Percentiles rank a stretch among this genome's conserved stretches.
Conservation (phyloP, 1,140 invertebrate species). For the Drosophila bocqueti region DNA sequence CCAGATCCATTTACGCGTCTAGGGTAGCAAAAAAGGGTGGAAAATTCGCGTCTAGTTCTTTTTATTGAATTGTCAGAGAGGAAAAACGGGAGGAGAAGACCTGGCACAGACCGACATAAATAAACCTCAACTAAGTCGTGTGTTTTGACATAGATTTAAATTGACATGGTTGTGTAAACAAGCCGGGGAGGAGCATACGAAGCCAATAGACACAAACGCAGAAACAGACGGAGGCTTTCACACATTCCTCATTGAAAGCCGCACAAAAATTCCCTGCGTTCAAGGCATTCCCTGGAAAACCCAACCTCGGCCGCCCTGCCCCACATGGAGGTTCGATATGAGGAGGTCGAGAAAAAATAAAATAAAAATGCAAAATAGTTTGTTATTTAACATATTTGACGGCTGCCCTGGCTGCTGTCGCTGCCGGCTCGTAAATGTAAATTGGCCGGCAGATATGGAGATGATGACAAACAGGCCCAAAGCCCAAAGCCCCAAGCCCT, state of each 20-base stretch:
- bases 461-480: slow-evolving; percentile 69
- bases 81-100: background rate
- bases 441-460: slow-evolving; percentile 66
- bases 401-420: slow-evolving; percentile 34
- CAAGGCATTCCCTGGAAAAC: slow-evolving; percentile 60
- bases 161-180: slow-evolving; percentile 78
- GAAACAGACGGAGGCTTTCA: slow-evolving; percentile 17
- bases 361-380: slow-evolving; percentile 83
- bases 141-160: slow-evolving; percentile 84
- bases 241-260: slow-evolving; percentile 62
- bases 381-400: slow-evolving; percentile 83
- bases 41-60: slow-evolving; percentile 44
- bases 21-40: slow-evolving; percentile 66
- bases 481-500: slow-evolving; percentile 21
- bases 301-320: background rate
- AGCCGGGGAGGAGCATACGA: slow-evolving; percentile 21
- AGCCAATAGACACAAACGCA: slow-evolving; percentile 11
- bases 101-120: slow-evolving; percentile 66
- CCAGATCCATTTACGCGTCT: slow-evolving; percentile 76
- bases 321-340: slow-evolving; percentile 11
- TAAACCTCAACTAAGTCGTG: slow-evolving; percentile 82
- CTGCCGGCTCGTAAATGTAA: slow-evolving; percentile 64
- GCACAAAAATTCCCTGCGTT: slow-evolving; percentile 59
- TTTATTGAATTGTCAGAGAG: slow-evolving; percentile 71
- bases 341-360: slow-evolving; percentile 33